Percentiles rank a stretch among this genome's conserved stretches.
These are phyloP conservation scores for Boloria selene DNA, from an alignment of 2,888 invertebrate species.

Conservation along the genomic window DNA sequence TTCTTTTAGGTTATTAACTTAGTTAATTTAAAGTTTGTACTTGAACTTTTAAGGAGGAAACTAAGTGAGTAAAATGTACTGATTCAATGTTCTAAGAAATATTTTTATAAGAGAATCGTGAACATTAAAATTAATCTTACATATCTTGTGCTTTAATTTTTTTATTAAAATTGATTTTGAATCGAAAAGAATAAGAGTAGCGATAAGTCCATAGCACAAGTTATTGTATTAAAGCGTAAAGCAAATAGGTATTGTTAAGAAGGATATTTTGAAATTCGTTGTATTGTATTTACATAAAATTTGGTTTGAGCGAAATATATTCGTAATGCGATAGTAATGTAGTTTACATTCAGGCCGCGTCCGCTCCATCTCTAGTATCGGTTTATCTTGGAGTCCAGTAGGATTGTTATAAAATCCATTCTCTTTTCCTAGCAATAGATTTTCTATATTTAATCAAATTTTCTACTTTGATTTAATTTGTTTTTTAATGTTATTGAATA, in stretches of 20 bases:
- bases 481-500: not conserved
- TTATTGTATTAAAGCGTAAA: constrained; percentile 8
- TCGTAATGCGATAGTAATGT: constrained; percentile 38
- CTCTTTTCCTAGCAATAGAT: constrained; percentile 10
- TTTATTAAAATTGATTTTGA: no score
- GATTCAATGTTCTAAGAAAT: no score
- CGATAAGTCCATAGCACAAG: not conserved
- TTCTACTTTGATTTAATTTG: not conserved
- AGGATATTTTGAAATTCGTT: constrained; percentile 14
- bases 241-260: not conserved
- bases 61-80: no score
- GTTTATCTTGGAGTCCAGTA: constrained; percentile 38
- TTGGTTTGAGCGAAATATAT: constrained; percentile 38
- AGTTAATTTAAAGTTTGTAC: no score
- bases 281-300: constrained; percentile 40
- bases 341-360: constrained; percentile 39
- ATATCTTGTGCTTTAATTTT: no score
- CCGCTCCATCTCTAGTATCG: constrained; percentile 35
- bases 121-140: no score
- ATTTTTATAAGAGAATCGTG: no score
- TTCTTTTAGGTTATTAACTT: no score
- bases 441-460: not conserved
- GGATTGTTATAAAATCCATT: constrained; percentile 35
- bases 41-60: no score
- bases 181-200: no score